Base-by-base conservation (phyloP, 2,888 invertebrate species). In the Beris morrisii region DNA sequence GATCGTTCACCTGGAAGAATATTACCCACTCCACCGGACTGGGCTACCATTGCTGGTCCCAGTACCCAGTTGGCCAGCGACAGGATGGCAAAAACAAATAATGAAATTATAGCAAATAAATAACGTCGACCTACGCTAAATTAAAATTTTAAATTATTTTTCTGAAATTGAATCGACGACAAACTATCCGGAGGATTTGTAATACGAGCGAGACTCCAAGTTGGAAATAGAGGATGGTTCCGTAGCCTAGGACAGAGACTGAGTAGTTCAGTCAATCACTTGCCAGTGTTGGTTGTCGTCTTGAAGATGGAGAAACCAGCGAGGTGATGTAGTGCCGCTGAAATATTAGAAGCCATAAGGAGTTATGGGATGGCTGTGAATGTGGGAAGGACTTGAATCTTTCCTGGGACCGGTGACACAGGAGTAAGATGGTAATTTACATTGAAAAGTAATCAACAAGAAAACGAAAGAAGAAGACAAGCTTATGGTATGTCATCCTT, bases 101-200 rank as follows among this genome's bases (percentile, higher is more conserved):
- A 58, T 38, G 57, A 58, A 53, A 57, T 57, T 67, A 64, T 61
- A 28, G 58, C 58, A 31, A 67, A 67, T 64, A 67, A 67, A 64
- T 64, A 67, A 67, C 48, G 59, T 50, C 67, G 57, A 38, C 67
- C 67, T 58, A 67, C 67, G 53, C 32, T 46, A 53, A 64, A 67
- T 67, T 67, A 67, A 64, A 67, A 64, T 58, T 67, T 67, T 64
- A 64, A 67, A 64, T 67, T 67, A 67, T 67, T 64, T 56, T 44
- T 15, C 45, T 53, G 64, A 64, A 64, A 64, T 58, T 58, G 46
- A 52, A 50, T 56, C 57, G 52, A 54, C 67, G 57, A 57, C 52
- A 67, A 58, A 54, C 57, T 53, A 54, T 46, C 43, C 38, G 13
- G 45, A 45, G 43, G 59, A 46, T 59, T 59, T 59, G 59, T 48